A percentile compares a stretch with the other conserved stretches of the same genome.
phyloP scores from a whole-genome alignment of 2,797 vertebrate species.

The Notolepis coatsorum region DNA sequence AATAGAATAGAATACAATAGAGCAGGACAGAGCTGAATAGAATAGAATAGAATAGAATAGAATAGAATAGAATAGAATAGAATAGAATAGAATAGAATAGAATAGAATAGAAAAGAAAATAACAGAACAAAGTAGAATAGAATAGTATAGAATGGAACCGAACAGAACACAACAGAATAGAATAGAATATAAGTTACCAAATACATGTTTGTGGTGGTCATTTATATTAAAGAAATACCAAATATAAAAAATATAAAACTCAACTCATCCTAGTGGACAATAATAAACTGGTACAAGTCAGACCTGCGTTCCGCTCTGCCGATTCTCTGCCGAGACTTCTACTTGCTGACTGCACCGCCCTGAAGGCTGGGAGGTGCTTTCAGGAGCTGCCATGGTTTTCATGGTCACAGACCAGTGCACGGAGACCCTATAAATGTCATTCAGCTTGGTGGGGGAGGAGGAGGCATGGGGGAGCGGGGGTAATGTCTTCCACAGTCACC shows the following conservation, averaged over 20 bases:
- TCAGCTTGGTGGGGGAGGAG: conserved; percentile 44
- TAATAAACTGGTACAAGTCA: conserved; percentile 38
- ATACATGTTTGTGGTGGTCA: conserved; percentile 10
- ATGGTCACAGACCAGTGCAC: conserved; percentile 65
- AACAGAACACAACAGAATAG: not conserved
- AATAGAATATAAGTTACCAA: not conserved
- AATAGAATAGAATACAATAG: too few relatives aligned
- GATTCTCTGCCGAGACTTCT: too few relatives aligned
- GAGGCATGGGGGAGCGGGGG: conserved; percentile 35
- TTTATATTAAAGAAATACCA: too few relatives aligned
- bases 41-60: too few relatives aligned
- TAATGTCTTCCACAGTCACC: conserved; percentile 71
- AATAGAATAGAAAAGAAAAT: not conserved
- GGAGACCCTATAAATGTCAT: conserved; percentile 73
- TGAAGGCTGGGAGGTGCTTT: conserved; percentile 47
- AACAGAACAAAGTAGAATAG: not conserved
- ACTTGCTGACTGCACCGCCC: conserved; percentile 48
- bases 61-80: too few relatives aligned
- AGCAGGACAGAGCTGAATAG: too few relatives aligned
- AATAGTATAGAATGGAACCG: not conserved
- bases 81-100: not conserved
- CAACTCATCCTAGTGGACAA: too few relatives aligned
- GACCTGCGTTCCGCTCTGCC: conserved; percentile 31
- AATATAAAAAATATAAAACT: too few relatives aligned
- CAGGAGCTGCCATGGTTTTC: conserved; percentile 63